Base-by-base conservation (phyloP, 2,888 invertebrate species). In the Spialia ferax region DNA sequence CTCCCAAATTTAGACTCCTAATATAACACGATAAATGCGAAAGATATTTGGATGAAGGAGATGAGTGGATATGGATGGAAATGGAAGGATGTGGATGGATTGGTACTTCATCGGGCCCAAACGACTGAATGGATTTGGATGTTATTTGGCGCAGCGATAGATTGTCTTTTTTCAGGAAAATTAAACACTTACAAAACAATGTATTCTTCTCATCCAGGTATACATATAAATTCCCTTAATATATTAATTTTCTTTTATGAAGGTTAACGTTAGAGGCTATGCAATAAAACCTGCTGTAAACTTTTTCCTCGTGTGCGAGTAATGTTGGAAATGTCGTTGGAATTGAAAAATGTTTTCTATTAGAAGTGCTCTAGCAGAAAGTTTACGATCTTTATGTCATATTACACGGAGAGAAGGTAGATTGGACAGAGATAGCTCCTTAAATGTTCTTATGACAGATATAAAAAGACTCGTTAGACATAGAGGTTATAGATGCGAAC, bases 311-410 rank as follows among this genome's bases (percentile, higher is more conserved):
- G 20, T 56, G 22, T 64, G 29, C 55, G 32, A 48, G 48, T 35
- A 56, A 48, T 29, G 22, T 22, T 63, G 18, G 63, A 63, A 56
- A 56, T 55, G 42, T 63, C 26, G 42, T 26, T n/a, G 45, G 55
- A 56, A 56, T 32, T 63, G 63, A 63, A 63, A 56, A 63, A n/a
- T 63, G 45, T 63, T 55, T 63, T 32, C 45, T 56, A 63, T 63
- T 45, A 45, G 29, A 45, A 56, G 45, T 56, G 55, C 55, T 55
- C 35, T 42, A 26, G 22, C 22, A 23, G 59, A 59, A 42, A 59
- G 59, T 59, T 59, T 59, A 59, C 23, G 22, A 59, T 22, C 18
- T 13, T 35, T 35, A 54, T 54, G 23, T 50, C 13, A n/a, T 54
- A 23, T 15, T 54, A 54, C 26, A 56, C 18, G 10, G 32, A 15